Base-by-base conservation (phyloP, 2,888 invertebrate genomes). In the Limenitis camilla region DNA sequence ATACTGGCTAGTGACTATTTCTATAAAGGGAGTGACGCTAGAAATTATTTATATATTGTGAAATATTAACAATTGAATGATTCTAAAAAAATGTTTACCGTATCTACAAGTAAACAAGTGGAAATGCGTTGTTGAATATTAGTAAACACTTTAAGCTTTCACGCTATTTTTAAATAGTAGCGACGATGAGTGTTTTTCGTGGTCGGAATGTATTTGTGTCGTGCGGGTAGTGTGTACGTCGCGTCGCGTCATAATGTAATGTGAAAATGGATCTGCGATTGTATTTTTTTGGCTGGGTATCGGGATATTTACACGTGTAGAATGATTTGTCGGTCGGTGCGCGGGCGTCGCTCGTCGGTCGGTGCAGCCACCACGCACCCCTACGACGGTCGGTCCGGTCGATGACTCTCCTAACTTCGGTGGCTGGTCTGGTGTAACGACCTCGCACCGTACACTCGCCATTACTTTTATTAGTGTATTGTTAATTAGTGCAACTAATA, bases 401-500 rank as follows among this genome's bases (percentile, higher is more conserved):
- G 52, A 55, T 55, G 57, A 57, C 57, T 52, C 46, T 45, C 36
- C 50, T 54, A 46, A 42, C 49, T 49, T 32, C 42, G 42, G 40
- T 46, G 42, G 43, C 43, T 69, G 68, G 71, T 65, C 55, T 48
- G 53, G 62, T 61, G 58, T 78, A 82, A 79, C 72, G 82, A 82
- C 82, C 82, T 68, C 76, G 62, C 57, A 60, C 56, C 61, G 58
- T 60, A 64, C 69, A 67, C 71, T 74, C 70, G 70, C 65, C 68
- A 64, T 66, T 67, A 58, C 64, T 62, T 65, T 69, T 63, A 69
- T 63, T 72, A 70, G 69, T 65, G 71, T 71, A 67, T 63, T 68
- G 68, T 66, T 72, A 68, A 72, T 72, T 72, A 61, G 61, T 66
- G 63, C 63, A n/a, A n/a, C n/a, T n/a, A n/a, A n/a, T n/a, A n/a